phyloP scores from a whole-genome alignment of 2,113 vertebrate species.

The Apaloderma vittatum region DNA sequence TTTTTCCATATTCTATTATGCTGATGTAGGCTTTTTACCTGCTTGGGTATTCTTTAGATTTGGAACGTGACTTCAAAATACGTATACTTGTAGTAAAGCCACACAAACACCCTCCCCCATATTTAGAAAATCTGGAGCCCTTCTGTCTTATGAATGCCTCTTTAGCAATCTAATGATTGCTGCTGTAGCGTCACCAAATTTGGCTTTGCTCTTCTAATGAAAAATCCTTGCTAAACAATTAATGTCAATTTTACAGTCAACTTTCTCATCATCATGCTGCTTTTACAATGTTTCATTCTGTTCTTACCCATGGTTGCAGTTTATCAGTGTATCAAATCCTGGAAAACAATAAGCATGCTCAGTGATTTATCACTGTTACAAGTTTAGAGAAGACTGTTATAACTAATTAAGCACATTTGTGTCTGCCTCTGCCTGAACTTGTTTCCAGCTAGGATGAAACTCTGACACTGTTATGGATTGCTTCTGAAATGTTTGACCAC shows the following conservation, averaged over 20 bases:
- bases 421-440: not conserved
- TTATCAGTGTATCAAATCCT: not conserved
- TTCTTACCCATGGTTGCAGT: not conserved
- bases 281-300: not conserved
- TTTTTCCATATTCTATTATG: not conserved
- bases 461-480: constrained; percentile 21
- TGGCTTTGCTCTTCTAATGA: not conserved
- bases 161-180: not conserved
- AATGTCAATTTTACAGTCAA: not conserved
- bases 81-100: not conserved
- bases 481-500: constrained; percentile 25
- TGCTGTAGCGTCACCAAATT: not conserved
- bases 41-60: not conserved
- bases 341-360: not conserved
- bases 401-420: not conserved
- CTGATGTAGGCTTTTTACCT: not conserved
- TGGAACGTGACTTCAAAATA: not conserved
- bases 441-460: constrained; percentile 9
- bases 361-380: not conserved
- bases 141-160: not conserved
- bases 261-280: not conserved
- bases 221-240: not conserved
- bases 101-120: not conserved
- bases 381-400: not conserved
- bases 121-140: not conserved